Base-by-base conservation (phyloP, 2,113 vertebrate species). In the Theristicus caerulescens region DNA sequence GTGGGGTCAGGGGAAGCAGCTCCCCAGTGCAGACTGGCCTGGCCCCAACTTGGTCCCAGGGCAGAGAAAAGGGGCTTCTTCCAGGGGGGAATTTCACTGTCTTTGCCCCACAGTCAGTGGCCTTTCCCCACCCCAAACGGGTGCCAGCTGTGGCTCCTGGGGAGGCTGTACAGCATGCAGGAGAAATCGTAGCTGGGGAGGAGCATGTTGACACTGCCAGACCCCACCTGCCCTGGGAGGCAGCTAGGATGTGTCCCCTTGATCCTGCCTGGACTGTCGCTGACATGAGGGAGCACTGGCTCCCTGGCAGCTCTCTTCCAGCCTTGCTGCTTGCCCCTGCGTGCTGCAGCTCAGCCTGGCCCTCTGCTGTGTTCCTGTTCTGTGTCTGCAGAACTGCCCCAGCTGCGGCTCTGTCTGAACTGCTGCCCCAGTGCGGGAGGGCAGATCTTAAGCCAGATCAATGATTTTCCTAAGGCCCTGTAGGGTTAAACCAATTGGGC, bases 181-280 rank as follows among this genome's bases (percentile, higher is more conserved):
- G 44, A 47, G 26, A 5, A 10, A 8, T 17, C 31, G 0, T 7
- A 7, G 44, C 31, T 25, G 38, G 57, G 61, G 34, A 70, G 83
- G 16, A 17, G 44, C 0, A 2, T n/a, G 14, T 10, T 36, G 83
- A 20, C 13, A 4, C 51, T 11, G 32, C 18, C 36, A 5, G 58
- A 19, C 10, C n/a, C 26, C 10, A 1, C 18, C 12, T 31, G 74
- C 2, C 74, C 57, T 7, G 65, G 20, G 31, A n/a, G 22, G 49
- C n/a, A 21, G 16, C 27, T 36, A 16, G 78, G 64, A 52, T 8
- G 29, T 18, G 72, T 81, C 72, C 77, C 49, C 20, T 1, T 0
- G 26, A 14, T 38, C 44, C 87, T 1, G 0, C 44, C 87, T 1
- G 0, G 6, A 2, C 15, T 34, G 65, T 2, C 6, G 1, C 47